These are phyloP conservation scores for Agonopterix heracliana DNA, from an alignment of 2,888 invertebrate genomes.

Conservation along the genomic window DNA sequence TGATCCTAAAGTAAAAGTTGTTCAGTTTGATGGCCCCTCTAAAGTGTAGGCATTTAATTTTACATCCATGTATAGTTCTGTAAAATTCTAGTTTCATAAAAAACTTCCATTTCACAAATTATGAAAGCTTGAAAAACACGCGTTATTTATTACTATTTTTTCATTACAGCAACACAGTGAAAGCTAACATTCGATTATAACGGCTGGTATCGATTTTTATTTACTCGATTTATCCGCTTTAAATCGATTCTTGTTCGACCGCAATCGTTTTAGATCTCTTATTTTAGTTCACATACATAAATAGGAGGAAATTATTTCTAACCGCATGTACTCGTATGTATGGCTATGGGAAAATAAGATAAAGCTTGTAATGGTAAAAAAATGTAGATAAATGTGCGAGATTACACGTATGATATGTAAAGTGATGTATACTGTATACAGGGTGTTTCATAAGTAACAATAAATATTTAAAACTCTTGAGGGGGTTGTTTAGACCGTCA, in stretches of 20 bases:
- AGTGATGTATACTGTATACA: no score
- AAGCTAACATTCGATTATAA: constrained; percentile 20
- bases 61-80: no score
- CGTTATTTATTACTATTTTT: constrained; percentile 7
- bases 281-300: constrained; percentile 56
- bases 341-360: constrained; percentile 1
- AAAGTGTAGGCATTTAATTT: no score
- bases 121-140: constrained; percentile 2
- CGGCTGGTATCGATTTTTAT: constrained; percentile 49
- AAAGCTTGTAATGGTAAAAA: not conserved
- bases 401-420: not conserved
- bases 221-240: constrained; percentile 36
- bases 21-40: no score
- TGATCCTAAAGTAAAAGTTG: no score
- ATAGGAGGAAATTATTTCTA: constrained; percentile 33
- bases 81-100: no score
- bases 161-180: constrained; percentile 10
- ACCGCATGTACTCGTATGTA: constrained; percentile 25
- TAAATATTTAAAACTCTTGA: no score
- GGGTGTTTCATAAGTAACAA: no score
- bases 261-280: constrained; percentile 45
- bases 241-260: constrained; percentile 51
- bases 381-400: not conserved
- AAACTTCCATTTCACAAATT: constrained; percentile 4
- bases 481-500: no score